Evolutionary conservation across 2,888 invertebrate genomes (phyloP).

Genomic region (Cepaea hortensis): DNA sequence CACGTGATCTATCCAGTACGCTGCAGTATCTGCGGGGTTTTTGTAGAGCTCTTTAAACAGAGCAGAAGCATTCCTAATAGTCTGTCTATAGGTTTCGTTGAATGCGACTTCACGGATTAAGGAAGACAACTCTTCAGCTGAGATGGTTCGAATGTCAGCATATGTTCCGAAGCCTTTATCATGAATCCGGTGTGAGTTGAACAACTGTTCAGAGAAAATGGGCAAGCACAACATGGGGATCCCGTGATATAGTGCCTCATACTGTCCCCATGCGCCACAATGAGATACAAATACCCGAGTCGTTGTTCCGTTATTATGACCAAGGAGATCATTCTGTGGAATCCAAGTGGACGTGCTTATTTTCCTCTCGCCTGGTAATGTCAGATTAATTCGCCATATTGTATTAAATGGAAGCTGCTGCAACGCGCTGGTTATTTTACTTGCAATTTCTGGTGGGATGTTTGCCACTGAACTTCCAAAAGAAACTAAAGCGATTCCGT

Average conservation of each 20-base stretch:
- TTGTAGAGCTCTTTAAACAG: slow-evolving; percentile 52
- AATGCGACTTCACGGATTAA: slow-evolving; percentile 39
- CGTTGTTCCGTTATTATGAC: slow-evolving; percentile 54
- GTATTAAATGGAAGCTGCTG: slow-evolving; percentile 37
- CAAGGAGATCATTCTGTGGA: slow-evolving; percentile 61
- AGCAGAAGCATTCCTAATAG: slow-evolving; percentile 52
- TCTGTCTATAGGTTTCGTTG: slow-evolving; percentile 40
- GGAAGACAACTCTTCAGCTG: slow-evolving; percentile 15
- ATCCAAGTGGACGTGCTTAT: slow-evolving; percentile 53
- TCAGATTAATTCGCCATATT: slow-evolving; percentile 39
- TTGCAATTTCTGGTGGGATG: slow-evolving; percentile 47
- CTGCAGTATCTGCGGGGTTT: slow-evolving; percentile 55
- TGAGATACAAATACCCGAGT: slow-evolving; percentile 61
- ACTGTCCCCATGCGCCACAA: slow-evolving; percentile 62
- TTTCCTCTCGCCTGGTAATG: slow-evolving; percentile 38
- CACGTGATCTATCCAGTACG: slow-evolving; percentile 62
- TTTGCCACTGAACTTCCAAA: slow-evolving; percentile 53
- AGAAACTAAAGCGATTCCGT: slow-evolving; percentile 56
- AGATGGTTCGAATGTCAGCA: slow-evolving; percentile 20
- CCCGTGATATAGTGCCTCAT: slow-evolving; percentile 60
- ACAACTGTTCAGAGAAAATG: slow-evolving; percentile 54
- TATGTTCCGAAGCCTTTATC: slow-evolving; percentile 29
- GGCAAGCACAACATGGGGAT: slow-evolving; percentile 60
- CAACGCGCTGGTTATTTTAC: slow-evolving; percentile 51
- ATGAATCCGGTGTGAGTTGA: slow-evolving; percentile 51